phyloP scores from a whole-genome alignment of 2,888 invertebrate species.

The Lutraria lutraria region DNA sequence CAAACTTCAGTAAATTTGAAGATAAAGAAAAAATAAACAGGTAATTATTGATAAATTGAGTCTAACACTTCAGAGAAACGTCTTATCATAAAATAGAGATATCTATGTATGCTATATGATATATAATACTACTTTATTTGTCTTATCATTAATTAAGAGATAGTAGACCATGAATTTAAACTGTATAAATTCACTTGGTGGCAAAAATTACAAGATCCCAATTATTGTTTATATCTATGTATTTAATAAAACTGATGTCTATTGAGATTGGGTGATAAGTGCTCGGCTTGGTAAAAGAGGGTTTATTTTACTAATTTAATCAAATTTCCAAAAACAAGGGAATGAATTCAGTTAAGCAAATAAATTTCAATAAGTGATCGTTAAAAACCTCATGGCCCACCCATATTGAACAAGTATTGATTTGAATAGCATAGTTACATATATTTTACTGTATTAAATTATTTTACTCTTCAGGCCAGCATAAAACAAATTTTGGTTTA shows the following conservation, averaged over 20 bases:
- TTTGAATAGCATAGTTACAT: no score
- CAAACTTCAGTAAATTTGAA: background rate
- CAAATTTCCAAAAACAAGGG: no score
- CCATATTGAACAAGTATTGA: no score
- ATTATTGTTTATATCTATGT: background rate
- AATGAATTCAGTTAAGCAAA: no score
- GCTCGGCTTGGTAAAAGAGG: no score
- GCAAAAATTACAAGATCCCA: background rate
- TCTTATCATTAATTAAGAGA: background rate
- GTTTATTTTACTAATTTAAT: no score
- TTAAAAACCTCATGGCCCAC: no score
- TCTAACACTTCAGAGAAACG: background rate
- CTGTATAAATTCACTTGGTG: background rate
- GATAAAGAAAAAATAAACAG: conserved; percentile 4
- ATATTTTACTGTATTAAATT: no score
- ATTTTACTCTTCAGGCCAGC: no score
- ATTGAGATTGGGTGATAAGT: background rate
- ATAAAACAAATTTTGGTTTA: no score
- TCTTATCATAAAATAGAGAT: background rate
- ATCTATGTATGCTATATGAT: background rate
- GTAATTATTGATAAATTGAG: background rate
- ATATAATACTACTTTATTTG: background rate
- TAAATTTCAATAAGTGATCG: no score
- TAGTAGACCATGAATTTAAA: background rate
- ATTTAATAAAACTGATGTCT: background rate